Conservation (phyloP, 2,113 vertebrate genomes). For the Ranitomeya imitator region DNA sequence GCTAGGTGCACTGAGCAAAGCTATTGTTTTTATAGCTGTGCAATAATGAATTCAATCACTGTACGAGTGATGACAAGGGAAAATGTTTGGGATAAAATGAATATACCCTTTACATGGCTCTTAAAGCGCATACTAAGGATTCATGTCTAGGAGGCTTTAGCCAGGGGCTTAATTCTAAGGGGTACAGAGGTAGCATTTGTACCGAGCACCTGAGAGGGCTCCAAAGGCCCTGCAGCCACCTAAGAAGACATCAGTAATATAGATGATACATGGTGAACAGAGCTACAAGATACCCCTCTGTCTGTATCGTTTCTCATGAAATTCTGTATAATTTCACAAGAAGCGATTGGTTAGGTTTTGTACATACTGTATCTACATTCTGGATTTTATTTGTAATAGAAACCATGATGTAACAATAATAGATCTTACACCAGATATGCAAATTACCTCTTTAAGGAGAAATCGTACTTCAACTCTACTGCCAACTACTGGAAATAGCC, state of each 20-base stretch:
- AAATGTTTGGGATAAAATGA: slow-evolving; percentile 15
- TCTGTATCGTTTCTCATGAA: too few species aligned
- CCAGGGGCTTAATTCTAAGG: neutral
- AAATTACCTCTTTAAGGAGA: too few species aligned
- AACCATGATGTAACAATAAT: too few species aligned
- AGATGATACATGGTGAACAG: neutral
- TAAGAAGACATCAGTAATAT: neutral
- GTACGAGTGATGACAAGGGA: slow-evolving; percentile 19
- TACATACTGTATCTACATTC: too few species aligned
- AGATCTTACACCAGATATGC: too few species aligned
- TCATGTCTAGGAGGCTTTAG: neutral
- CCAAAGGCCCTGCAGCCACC: neutral
- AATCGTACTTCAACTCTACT: too few species aligned
- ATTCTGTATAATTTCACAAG: too few species aligned
- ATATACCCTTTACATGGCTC: neutral
- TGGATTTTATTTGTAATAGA: too few species aligned
- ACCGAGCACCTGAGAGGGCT: neutral
- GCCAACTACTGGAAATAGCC: too few species aligned
- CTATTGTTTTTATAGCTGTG: slow-evolving; percentile 36
- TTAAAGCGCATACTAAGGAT: neutral
- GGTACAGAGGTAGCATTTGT: neutral
- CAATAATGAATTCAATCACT: slow-evolving; percentile 30
- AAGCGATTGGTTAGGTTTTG: too few species aligned
- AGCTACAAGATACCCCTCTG: too few species aligned
- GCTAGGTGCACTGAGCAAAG: slow-evolving; percentile 2